Conservation (phyloP, 2,797 vertebrate genomes). For the Sylvia borin region DNA sequence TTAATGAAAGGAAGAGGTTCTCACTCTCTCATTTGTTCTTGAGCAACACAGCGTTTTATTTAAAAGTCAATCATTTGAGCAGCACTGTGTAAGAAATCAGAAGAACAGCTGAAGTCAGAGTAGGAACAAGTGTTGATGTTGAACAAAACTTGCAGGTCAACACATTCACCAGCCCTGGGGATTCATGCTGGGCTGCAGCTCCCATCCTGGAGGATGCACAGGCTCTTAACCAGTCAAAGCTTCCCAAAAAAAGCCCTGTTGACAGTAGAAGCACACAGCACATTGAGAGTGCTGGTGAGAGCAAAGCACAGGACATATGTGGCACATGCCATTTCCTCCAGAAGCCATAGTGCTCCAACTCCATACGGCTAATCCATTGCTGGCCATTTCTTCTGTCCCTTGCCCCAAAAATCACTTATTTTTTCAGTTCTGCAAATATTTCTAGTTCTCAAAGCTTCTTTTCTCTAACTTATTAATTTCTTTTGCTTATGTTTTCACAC, state of each 20-base stretch:
- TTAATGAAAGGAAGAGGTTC: neutral
- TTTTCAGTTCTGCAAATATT: neutral
- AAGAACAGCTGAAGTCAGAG: neutral
- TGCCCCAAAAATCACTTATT: neutral
- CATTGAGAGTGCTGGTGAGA: neutral
- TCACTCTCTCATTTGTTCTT: neutral
- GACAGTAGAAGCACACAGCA: neutral
- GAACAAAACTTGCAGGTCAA: rapidly evolving
- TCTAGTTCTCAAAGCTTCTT: neutral
- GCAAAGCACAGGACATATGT: rapidly evolving
- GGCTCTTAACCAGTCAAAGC: too few relatives aligned
- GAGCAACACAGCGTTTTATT: neutral
- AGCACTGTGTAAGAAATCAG: neutral
- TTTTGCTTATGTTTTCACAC: neutral
- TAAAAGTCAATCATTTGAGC: neutral
- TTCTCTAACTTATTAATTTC: neutral
- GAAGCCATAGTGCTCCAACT: rapidly evolving
- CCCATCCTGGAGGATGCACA: neutral
- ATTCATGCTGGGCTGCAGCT: rapidly evolving
- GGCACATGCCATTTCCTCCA: neutral
- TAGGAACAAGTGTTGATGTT: neutral
- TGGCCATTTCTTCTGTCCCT: neutral
- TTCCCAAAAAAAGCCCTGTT: rapidly evolving
- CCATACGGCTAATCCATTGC: rapidly evolving
- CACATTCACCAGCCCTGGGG: neutral